Evolutionary conservation across 2,113 vertebrate species (phyloP).

Genomic region (Vidua macroura): DNA sequence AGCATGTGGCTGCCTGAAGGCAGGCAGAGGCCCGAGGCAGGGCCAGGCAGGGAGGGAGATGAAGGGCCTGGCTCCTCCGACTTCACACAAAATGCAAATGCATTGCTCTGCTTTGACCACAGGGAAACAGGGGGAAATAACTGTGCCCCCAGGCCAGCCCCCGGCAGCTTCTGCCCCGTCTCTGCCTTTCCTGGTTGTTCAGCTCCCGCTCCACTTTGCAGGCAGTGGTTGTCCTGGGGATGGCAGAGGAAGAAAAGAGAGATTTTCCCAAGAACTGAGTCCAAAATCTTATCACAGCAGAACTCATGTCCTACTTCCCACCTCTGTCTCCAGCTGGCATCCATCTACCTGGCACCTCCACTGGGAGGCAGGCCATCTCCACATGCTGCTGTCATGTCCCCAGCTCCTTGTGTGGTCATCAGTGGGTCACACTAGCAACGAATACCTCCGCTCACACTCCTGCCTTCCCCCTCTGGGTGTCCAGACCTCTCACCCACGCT

Average conservation of each 20-base stretch:
- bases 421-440: not conserved
- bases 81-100: not conserved
- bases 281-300: not conserved
- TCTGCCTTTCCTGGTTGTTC: accelerated
- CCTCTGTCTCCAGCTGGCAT: not conserved
- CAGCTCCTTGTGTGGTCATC: not conserved
- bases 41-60: not conserved
- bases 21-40: not conserved
- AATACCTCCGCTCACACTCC: not conserved
- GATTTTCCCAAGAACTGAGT: not conserved
- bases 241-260: not conserved
- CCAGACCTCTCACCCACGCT: not conserved
- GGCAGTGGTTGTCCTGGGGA: not conserved
- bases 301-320: not conserved
- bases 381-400: accelerated
- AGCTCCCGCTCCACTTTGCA: not conserved
- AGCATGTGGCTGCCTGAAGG: not conserved
- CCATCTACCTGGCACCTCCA: not conserved
- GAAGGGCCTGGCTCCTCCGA: not conserved
- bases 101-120: not conserved
- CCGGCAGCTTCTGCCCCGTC: accelerated
- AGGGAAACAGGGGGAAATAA: not conserved
- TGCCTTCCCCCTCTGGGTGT: not conserved
- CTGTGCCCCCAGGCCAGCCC: not conserved
- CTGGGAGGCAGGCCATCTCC: not conserved